Evolutionary conservation across 2,797 vertebrate genomes (phyloP), one percentile per base, ranked within the genome.

Genomic region (Sciaenops ocellatus): DNA sequence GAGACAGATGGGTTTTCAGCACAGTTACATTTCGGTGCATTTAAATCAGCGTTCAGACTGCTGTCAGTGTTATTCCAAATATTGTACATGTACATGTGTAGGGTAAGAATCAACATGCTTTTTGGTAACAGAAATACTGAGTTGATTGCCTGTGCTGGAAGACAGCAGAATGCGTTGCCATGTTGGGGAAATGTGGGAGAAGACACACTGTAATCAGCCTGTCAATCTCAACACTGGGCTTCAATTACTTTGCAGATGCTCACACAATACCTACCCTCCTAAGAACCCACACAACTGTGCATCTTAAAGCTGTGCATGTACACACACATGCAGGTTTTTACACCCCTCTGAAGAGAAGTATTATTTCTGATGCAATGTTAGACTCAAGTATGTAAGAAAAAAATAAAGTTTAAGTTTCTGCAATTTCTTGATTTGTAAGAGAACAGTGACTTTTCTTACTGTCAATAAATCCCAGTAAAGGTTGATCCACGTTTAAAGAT

Each of bases 171-270:
- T 63, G 75, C 73, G 74, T 52, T 72, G 67, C 64, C 68, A 60
- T 86, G 87, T 87, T 24, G 66, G 56, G 78, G 80, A 87, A 87
- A 84, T 85, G 89, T 87, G 74, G 82, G 84, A 85, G 80, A 76
- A 59, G 81, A 80, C 88, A 90, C 73, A 6, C 76, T 90, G 83
- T 92, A 94, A 95, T 95, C 93, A 94, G 83, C 75, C 81, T 72
- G 92, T 93, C 93, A 80, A 82, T 93, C 87, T 89, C 65, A 63
- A 46, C 69, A n/a, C 76, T 73, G 87, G 87, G 24, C 91, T 84
- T 90, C 90, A 93, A 93, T 95, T 95, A 95, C 89, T 78, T 77
- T 82, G 85, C 90, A 90, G 92, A 94, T 93, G 92, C 89, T 90
- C 78, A 71, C 72, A 91, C 90, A 89, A 91, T 78, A 69, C 80